Evolutionary conservation across 1,140 invertebrate species (phyloP), one percentile per base, ranked within the genome.

Genomic region (Antheraea pernyi): DNA sequence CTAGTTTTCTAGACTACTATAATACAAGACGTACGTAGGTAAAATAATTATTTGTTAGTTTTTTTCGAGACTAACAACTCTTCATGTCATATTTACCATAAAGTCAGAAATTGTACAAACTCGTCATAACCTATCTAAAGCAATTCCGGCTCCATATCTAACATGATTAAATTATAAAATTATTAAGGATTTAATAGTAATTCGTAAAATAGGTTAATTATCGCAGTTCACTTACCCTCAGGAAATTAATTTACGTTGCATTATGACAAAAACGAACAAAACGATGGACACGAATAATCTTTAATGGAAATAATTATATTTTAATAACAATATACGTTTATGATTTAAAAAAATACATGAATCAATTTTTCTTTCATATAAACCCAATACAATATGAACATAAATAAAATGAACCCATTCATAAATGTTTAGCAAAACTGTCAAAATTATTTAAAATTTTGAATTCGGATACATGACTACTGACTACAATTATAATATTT

Each of bases 391-490:
- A 53, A 53, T 0, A 53, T 53, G 46, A 53, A 53, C 4, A 53
- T 53, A 53, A 53, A 53, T 42, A 42, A 42, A 9, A 42, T 53
- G 39, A 42, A 42, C 16, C n/a, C 46, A 16, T 13, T 53, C 5
- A 6, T n/a, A 53, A 53, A 11, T 53, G 30, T 63, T 63, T 37
- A 13, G 37, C 61, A 36, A 63, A 63, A 37, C 61, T 63, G 61
- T 63, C 61, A 63, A 36, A 61, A 36, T 63, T 63, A 63, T n/a
- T 63, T 8, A 63, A 36, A 63, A 36, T 37, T 9, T 10, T 30
- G 9, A 7, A 8, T 37, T 37, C 61, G 22, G 61, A 61, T 61
- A 61, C 59, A 30, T 30, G 22, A 30, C 4, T 30, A 30, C 1
- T 30, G 4, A 30, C 22, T 30, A 30, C 22, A 30, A 30, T 30